Evolutionary conservation across 1,140 invertebrate genomes (phyloP), one percentile per base, ranked within the genome.

Genomic region (Cepaea nemoralis): DNA sequence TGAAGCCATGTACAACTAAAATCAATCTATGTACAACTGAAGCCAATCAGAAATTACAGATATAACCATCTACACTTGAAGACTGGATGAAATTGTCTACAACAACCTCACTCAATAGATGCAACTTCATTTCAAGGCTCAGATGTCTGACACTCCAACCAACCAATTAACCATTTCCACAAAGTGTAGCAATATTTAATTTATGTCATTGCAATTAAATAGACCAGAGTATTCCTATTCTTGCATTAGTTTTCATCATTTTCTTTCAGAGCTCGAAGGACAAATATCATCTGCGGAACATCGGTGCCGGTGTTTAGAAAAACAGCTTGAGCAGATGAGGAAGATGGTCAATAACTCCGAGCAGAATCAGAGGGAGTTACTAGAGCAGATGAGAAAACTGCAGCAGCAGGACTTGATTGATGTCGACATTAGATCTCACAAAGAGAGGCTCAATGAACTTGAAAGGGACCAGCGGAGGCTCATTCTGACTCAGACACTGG

Each of bases 301-400:
- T 14, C 79, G 89, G 39, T 89, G 88, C 81, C 78, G 83, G 24
- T 37, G 88, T 16, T 83, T 91, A 55, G 89, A 90, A 69, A 88
- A 89, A 80, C 90, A 91, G 81, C 81, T 91, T 70, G 87, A 90
- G 14, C 84, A 89, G 78, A 89, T 91, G 90, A 82, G 86, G 42
- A 87, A 86, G 48, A 86, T 90, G 87, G 59, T 71, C n/a, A 33
- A 55, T 6, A 50, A 50, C 78, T 80, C 78, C 37, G 77, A 33
- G 69, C 82, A 74, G 78, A 76, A 33, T n/a, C 63, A 75, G 31
- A 40, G 69, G 19, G 40, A 73, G 1, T 50, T 77, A 40, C 39
- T 40, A 19, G 37, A 81, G 27, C 69, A 83, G 71, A 37, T 45
- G 22, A 22, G 22, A 39, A 77, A 27, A 81, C 31, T n/a, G n/a